Percentiles rank a stretch among this genome's conserved stretches.
These are phyloP conservation scores for Agrochola circellaris DNA, from an alignment of 2,888 invertebrate species.

Conservation along the genomic window DNA sequence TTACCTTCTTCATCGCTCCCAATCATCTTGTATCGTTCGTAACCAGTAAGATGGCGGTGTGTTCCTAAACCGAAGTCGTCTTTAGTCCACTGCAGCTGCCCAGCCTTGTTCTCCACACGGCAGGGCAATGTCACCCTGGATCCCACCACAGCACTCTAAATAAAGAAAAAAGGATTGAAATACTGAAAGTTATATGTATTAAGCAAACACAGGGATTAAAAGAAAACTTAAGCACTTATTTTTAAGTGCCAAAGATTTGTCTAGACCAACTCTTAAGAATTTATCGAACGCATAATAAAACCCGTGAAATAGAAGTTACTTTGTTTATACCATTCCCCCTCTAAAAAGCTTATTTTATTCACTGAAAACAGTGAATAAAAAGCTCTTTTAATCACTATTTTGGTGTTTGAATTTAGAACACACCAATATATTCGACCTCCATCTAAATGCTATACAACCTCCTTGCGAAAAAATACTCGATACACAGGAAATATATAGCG, in stretches of 20 bases:
- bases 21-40: constrained; percentile 98
- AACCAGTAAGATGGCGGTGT: constrained; percentile 96
- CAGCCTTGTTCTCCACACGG: constrained; percentile 96
- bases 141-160: constrained; percentile 96
- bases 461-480: too few relatives aligned
- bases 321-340: too few relatives aligned
- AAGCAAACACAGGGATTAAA: background rate
- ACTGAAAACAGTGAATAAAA: too few relatives aligned
- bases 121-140: constrained; percentile 97
- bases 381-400: too few relatives aligned
- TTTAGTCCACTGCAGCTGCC: constrained; percentile 98
- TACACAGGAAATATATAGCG: too few relatives aligned
- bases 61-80: constrained; percentile 98
- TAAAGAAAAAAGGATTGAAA: constrained; percentile 4
- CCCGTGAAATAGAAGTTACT: background rate
- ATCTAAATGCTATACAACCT: too few relatives aligned
- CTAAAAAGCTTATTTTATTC: too few relatives aligned
- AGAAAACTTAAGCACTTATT: constrained; percentile 5
- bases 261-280: constrained; percentile 12
- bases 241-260: constrained; percentile 3
- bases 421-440: too few relatives aligned
- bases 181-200: background rate
- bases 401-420: too few relatives aligned
- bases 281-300: constrained; percentile 6
- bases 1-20: constrained; percentile 98